phyloP scores from a whole-genome alignment of 2,113 vertebrate genomes.

The Colaptes auratus region DNA sequence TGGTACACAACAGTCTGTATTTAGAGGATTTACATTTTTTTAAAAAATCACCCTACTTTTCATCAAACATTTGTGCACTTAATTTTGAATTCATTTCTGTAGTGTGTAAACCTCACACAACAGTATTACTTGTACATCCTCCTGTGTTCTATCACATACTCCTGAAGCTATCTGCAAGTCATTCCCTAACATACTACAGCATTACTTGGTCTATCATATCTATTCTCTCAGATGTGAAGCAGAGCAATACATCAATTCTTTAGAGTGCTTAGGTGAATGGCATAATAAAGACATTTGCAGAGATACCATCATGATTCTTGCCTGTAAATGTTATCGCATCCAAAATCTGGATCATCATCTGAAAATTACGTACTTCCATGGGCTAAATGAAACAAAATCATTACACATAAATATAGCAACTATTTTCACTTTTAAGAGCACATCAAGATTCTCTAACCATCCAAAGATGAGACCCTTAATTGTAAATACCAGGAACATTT shows the following conservation, averaged over 20 bases:
- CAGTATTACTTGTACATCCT: neutral
- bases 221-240: neutral
- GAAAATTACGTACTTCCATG: neutral
- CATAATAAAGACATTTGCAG: neutral
- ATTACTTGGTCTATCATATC: neutral
- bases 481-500: neutral
- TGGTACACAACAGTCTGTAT: neutral
- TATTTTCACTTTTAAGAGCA: neutral
- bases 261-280: neutral
- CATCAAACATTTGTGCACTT: neutral
- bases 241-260: neutral
- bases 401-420: neutral
- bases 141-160: neutral
- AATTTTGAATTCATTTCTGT: neutral
- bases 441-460: neutral
- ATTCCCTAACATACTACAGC: neutral
- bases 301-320: fast-evolving
- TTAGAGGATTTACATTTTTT: neutral
- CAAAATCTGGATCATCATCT: neutral
- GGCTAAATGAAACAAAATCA: neutral
- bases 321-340: neutral
- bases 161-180: neutral
- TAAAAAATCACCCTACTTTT: neutral
- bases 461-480: neutral
- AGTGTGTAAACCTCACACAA: neutral